A percentile compares a stretch with the other conserved stretches of the same genome.
These are phyloP conservation scores for Whitmania pigra DNA, from an alignment of 1,140 invertebrate genomes.

Conservation along the genomic window DNA sequence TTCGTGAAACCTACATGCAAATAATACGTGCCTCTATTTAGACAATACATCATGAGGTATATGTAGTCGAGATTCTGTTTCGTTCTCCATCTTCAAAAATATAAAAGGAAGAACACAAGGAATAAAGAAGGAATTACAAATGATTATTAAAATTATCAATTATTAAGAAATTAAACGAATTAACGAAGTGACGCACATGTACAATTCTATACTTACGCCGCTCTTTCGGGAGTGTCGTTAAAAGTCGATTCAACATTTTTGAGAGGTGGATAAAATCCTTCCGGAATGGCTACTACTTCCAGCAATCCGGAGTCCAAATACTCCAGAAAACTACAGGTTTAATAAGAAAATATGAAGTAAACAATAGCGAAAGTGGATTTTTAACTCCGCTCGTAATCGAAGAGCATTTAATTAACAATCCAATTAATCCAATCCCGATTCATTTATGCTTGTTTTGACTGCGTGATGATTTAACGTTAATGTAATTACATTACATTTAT, in stretches of 20 bases:
- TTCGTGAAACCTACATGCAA: slow-evolving; percentile 37
- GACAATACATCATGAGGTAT: slow-evolving; percentile 87
- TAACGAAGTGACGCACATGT: neutral
- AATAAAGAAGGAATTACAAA: no score
- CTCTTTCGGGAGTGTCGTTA: slow-evolving; percentile 72
- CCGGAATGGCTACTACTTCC: slow-evolving; percentile 72
- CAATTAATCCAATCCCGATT: neutral
- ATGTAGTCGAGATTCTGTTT: slow-evolving; percentile 93
- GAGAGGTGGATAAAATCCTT: slow-evolving; percentile 77
- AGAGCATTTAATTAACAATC: neutral
- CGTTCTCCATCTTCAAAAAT: slow-evolving; percentile 61
- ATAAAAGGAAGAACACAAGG: slow-evolving; percentile 1
- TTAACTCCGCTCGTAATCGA: neutral
- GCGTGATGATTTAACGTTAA: neutral
- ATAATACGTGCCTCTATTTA: slow-evolving; percentile 50
- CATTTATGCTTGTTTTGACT: neutral
- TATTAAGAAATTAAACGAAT: no score
- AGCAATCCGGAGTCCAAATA: slow-evolving; percentile 67
- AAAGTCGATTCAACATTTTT: slow-evolving; percentile 56
- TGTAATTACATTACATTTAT: neutral
- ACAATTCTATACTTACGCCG: slow-evolving; percentile 44
- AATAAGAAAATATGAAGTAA: slow-evolving; percentile 27
- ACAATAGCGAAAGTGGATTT: neutral
- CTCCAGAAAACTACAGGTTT: slow-evolving; percentile 53
- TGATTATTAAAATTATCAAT: no score